These are phyloP conservation scores for Pristis pectinata DNA, from an alignment of 2,797 vertebrate species.

Conservation along the genomic window DNA sequence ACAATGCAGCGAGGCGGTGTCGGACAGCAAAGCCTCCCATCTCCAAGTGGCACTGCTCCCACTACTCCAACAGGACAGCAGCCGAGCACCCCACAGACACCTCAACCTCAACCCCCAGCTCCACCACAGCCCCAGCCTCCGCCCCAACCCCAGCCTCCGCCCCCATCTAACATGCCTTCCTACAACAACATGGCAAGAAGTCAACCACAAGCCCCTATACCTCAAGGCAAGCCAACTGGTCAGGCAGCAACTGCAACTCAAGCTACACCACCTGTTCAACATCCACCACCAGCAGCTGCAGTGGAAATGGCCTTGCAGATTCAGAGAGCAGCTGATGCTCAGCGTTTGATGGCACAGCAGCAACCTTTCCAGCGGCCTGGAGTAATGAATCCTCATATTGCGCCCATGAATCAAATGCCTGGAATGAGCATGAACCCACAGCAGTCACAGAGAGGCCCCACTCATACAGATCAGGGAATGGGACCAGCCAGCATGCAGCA, in stretches of 20 bases:
- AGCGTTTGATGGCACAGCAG: conserved; percentile 88
- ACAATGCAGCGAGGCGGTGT: conserved; percentile 87
- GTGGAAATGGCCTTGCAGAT: conserved; percentile 97
- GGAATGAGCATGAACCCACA: conserved; percentile 69
- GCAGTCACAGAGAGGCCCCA: conserved; percentile 57
- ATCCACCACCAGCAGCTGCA: conserved; percentile 64
- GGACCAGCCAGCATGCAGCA: conserved; percentile 57
- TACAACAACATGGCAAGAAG: conserved; percentile 65
- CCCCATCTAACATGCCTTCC: conserved; percentile 66
- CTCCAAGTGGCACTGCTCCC: conserved; percentile 61
- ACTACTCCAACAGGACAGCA: conserved; percentile 78
- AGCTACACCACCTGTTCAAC: conserved; percentile 33
- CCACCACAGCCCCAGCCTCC: conserved; percentile 49
- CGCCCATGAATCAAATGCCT: conserved; percentile 48
- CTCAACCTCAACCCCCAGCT: conserved; percentile 53
- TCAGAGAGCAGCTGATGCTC: conserved; percentile 87
- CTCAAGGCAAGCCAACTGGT: conserved; percentile 80
- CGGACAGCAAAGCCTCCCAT: conserved; percentile 62
- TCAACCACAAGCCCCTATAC: conserved; percentile 68
- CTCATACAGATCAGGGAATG: conserved; percentile 73
- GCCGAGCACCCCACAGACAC: conserved; percentile 81
- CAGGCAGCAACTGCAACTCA: conserved; percentile 75
- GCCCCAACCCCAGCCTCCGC: conserved; percentile 57
- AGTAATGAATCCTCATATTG: conserved; percentile 64
- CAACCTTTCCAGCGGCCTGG: conserved; percentile 81